Evolutionary conservation across 2,888 invertebrate genomes (phyloP).

Genomic region (Ethmia dodecea): DNA sequence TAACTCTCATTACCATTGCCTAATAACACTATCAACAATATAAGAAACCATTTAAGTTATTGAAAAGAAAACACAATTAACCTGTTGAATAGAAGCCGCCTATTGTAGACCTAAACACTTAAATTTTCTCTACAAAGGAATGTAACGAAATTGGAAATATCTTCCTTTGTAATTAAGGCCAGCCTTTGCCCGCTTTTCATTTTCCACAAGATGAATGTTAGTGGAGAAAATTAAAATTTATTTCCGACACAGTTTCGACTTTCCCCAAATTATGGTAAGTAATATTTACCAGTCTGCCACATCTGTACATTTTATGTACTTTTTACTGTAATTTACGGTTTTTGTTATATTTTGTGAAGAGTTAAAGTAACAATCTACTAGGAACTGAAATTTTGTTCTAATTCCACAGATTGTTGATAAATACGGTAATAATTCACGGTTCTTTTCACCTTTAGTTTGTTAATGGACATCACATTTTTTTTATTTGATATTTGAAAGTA

Average conservation of each 20-base stretch:
- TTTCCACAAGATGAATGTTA: constrained; percentile 23
- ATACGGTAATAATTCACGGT: no score
- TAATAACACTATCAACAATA: no score
- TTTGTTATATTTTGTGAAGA: no score
- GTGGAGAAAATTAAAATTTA: constrained; percentile 31
- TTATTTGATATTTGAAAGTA: no score
- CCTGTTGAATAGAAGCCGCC: constrained; percentile 28
- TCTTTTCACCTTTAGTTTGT: no score
- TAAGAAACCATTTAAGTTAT: constrained; percentile 25
- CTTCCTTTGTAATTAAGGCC: constrained; percentile 36
- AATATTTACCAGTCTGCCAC: not conserved
- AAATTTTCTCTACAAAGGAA: not conserved
- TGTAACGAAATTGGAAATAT: constrained; percentile 39
- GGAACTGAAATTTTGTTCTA: no score
- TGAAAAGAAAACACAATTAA: constrained; percentile 32
- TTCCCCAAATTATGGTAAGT: constrained; percentile 2
- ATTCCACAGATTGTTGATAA: no score
- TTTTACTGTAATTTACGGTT: no score
- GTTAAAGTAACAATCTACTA: no score
- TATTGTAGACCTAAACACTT: not conserved
- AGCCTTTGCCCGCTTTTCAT: constrained; percentile 20
- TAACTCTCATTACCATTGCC: no score
- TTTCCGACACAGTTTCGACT: constrained; percentile 16
- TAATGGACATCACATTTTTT: no score
- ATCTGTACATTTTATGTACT: no score